Percentiles rank a stretch among this genome's conserved stretches.
phyloP scores from a whole-genome alignment of 2,888 invertebrate species.

The Mimumesa dahlbomi region DNA sequence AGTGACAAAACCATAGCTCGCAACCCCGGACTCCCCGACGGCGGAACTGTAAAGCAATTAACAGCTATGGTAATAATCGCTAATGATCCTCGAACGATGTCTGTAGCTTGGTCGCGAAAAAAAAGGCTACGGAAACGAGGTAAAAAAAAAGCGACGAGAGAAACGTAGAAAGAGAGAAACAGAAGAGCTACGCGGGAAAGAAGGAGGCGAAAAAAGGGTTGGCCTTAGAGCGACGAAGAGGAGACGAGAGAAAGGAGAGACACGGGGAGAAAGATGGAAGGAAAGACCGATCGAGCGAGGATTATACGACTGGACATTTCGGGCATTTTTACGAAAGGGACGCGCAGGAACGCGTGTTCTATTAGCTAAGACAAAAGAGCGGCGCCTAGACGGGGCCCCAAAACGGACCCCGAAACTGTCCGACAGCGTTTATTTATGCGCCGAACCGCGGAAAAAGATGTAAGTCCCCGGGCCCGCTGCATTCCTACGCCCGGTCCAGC shows the following conservation, averaged over 20 bases:
- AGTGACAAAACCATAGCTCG: constrained; percentile 6
- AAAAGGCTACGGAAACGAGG: constrained; percentile 2
- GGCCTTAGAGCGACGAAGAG: constrained; percentile 12
- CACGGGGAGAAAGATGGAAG: constrained; percentile 36
- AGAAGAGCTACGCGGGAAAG: constrained; percentile 16
- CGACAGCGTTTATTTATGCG: constrained; percentile 78
- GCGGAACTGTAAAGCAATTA: constrained; percentile 72
- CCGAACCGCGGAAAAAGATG: constrained; percentile 79
- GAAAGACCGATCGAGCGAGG: constrained; percentile 73
- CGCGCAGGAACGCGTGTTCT: constrained; percentile 79
- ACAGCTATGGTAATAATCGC: constrained; percentile 72
- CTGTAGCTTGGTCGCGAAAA: constrained; percentile 4
- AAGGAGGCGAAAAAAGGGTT: constrained; percentile 19
- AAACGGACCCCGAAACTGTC: constrained; percentile 69
- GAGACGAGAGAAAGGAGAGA: constrained; percentile 20
- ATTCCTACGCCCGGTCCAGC: constrained; percentile 74
- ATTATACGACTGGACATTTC: constrained; percentile 79
- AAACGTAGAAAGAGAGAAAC: background rate
- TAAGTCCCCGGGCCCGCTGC: constrained; percentile 75
- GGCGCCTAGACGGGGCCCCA: constrained; percentile 76
- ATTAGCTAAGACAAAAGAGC: constrained; percentile 80
- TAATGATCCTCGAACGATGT: constrained; percentile 44
- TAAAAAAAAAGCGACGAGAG: constrained; percentile 13
- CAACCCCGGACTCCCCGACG: constrained; percentile 43
- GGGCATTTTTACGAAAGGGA: constrained; percentile 77